These are phyloP conservation scores for Ispidina picta DNA, from an alignment of 2,797 vertebrate species.

Conservation along the genomic window DNA sequence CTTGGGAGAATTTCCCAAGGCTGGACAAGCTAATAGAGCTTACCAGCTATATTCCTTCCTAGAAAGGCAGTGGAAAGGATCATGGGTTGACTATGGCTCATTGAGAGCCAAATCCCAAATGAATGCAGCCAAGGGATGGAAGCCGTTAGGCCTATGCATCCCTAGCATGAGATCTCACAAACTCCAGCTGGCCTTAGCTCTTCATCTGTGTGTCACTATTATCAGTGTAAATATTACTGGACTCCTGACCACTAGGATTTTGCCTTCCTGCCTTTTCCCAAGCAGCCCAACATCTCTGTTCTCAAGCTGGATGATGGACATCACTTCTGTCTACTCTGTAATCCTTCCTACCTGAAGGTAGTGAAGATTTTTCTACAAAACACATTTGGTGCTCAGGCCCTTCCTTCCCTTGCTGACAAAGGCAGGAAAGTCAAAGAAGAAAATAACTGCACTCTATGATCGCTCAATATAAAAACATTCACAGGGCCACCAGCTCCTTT, in stretches of 20 bases:
- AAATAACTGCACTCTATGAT: not conserved
- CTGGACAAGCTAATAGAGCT: not conserved
- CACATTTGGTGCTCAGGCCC: not conserved
- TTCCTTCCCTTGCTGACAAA: not conserved
- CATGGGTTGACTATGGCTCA: accelerated
- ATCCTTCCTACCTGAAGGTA: not conserved
- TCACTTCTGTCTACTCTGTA: not conserved
- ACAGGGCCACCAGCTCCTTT: not conserved
- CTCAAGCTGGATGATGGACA: not conserved
- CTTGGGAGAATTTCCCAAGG: not conserved
- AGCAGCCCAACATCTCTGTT: not conserved
- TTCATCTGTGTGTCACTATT: not conserved
- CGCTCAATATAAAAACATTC: not conserved
- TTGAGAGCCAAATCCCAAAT: not conserved
- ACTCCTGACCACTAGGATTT: not conserved
- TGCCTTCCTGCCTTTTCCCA: constrained; percentile 1
- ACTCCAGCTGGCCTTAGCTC: not conserved
- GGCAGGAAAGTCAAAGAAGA: not conserved
- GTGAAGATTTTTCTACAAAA: not conserved
- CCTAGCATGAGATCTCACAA: not conserved
- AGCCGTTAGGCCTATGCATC: not conserved
- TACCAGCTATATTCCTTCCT: not conserved
- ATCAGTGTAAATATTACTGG: not conserved
- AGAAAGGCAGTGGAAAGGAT: not conserved
- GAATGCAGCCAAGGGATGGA: not conserved